A percentile compares a stretch with the other conserved stretches of the same genome.
phyloP scores from a whole-genome alignment of 2,888 invertebrate genomes.

The Napeogenes sylphis region DNA sequence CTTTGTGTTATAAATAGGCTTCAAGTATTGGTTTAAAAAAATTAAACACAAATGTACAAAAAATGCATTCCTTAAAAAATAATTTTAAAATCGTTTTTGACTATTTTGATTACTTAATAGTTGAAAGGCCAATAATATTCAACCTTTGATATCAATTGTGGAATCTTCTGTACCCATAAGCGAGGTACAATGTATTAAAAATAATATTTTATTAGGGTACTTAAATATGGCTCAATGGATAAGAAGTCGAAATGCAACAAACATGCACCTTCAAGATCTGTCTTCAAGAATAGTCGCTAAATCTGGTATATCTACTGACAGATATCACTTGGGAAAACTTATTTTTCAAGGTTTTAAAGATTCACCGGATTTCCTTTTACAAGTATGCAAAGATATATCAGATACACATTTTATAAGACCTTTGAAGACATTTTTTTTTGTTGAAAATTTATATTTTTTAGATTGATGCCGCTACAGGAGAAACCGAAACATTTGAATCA shows the following conservation, averaged over 20 bases:
- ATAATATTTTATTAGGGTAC: neutral
- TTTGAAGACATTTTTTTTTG: too few relatives aligned
- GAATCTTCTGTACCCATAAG: too few relatives aligned
- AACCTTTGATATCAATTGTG: too few relatives aligned
- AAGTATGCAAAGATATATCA: slow-evolving; percentile 35
- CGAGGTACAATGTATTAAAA: too few relatives aligned
- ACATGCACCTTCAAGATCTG: neutral
- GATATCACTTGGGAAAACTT: slow-evolving; percentile 40
- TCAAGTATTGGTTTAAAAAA: too few relatives aligned
- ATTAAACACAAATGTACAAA: too few relatives aligned
- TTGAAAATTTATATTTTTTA: slow-evolving; percentile 26
- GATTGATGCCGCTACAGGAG: slow-evolving; percentile 64
- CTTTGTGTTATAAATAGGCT: too few relatives aligned
- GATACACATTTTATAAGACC: too few relatives aligned
- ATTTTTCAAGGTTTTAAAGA: slow-evolving; percentile 35
- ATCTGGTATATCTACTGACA: slow-evolving; percentile 36
- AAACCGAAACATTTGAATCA: slow-evolving; percentile 59
- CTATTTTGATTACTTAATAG: too few relatives aligned
- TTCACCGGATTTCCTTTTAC: slow-evolving; percentile 40
- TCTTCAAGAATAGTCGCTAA: slow-evolving; percentile 1
- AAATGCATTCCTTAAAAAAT: too few relatives aligned
- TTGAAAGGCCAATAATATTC: too few relatives aligned
- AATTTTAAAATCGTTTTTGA: too few relatives aligned
- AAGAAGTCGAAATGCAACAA: neutral
- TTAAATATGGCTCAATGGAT: slow-evolving; percentile 2